Base-by-base conservation (phyloP, 1,140 invertebrate species). In the Drosophila erecta region DNA sequence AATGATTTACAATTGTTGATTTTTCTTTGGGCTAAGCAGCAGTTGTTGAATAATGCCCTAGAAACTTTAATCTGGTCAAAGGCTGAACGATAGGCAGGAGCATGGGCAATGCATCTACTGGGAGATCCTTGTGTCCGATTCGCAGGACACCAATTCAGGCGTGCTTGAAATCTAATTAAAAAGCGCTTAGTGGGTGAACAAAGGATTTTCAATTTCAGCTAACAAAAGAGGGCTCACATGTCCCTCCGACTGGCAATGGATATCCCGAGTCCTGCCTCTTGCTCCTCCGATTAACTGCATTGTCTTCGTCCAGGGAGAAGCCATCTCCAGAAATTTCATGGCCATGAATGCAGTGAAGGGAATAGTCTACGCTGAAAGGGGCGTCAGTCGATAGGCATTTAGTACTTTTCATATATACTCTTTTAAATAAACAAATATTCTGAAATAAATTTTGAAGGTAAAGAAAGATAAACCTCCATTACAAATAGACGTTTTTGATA, bases 1-100 rank as follows among this genome's bases (percentile, higher is more conserved):
- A 89, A 90, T 89, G 65, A 89, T 90, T 89, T 85, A 80, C 75
- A 78, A 58, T 69, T 71, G 75, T 81, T 84, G 69, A 81, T 70
- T 81, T 78, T 50, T 14, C 3, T 64, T 81, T 77, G 72, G 67
- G 57, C 69, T 43, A 70, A 67, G 27, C 15, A 61, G 44, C 79
- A 64, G 58, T 43, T 80, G 47, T 40, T 14, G 10, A 4, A 38
- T 56, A 47, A 43, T 40, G 64, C 20, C 24, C n/a, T 30, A 20
- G 6, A 37, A 46, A 24, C 51, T 70, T 70, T 70, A 70, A 70
- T 33, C 47, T 40, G 24, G 65, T 64, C 38, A 37, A 66, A n/a
- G 8, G 5, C 54, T 35, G 20, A 47, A 47, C 15, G 30, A 44
- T 20, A 41, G 11, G 59, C 60, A n/a, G 10, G 7, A 35, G 37